Evolutionary conservation across 2,113 vertebrate genomes (phyloP).

Genomic region (Quiscalus mexicanus): DNA sequence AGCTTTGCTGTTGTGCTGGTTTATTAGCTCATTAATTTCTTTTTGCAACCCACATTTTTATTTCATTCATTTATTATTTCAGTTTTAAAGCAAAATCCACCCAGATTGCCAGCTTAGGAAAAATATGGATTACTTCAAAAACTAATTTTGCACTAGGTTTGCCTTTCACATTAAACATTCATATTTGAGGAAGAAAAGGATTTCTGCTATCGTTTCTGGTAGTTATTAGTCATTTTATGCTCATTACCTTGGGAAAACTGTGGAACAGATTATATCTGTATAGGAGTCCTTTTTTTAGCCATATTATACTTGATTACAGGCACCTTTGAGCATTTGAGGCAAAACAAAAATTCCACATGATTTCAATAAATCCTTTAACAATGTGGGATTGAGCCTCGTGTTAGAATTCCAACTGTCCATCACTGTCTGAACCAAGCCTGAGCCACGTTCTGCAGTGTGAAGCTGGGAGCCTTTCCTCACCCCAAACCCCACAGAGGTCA

Average conservation of each 20-base stretch:
- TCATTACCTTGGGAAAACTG: background rate
- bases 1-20: constrained; percentile 25
- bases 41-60: constrained; percentile 10
- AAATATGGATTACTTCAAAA: constrained; percentile 22
- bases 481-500: background rate
- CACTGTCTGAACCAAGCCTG: background rate
- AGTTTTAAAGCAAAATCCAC: constrained; percentile 4
- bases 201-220: background rate
- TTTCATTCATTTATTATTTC: constrained; percentile 19
- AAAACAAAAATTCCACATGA: background rate
- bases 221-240: constrained; percentile 9
- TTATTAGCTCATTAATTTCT: constrained; percentile 64
- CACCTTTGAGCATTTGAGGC: background rate
- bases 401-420: background rate
- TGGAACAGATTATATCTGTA: background rate
- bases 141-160: constrained; percentile 19
- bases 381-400: fast-evolving
- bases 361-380: background rate
- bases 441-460: background rate
- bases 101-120: background rate
- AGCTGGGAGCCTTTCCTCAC: background rate
- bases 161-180: constrained; percentile 21
- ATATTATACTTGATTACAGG: background rate
- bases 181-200: constrained; percentile 12
- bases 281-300: background rate